Base-by-base conservation (phyloP, 2,888 invertebrate species). In the Polyploca ridens region DNA sequence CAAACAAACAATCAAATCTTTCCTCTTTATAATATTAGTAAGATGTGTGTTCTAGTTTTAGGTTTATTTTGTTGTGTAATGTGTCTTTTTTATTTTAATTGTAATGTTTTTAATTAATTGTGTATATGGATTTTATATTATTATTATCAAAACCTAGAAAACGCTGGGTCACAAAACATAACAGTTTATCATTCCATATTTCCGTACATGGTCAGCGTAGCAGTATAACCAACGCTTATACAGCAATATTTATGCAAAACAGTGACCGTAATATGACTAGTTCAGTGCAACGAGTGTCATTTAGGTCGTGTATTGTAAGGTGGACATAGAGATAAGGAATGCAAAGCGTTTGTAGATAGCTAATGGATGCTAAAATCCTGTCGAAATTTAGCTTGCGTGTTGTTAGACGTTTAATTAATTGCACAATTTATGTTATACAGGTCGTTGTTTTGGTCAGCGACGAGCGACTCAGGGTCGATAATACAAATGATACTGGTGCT, bases 161-260 rank as follows among this genome's bases (percentile, higher is more conserved):
- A 35, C 7, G 2, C 46, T 19, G 54, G 10, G 19, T 54, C 19
- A 54, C 19, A 16, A 63, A 66, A 66, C 13, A 27, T 38, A 38
- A n/a, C 19, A 58, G 35, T 33, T n/a, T n/a, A 58, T 14, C 8
- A 14, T 13, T 58, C 33, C 33, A 38, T 5, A 60, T 16, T 38
- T 35, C 38, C 60, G 11, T 33, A n/a, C 35, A 5, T 60, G 60
- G 35, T 38, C 38, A 41, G 7, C n/a, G 35, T 16, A 38, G 8
- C 16, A 41, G n/a, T n/a, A 10, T 11, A 35, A 60, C 19, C 35
- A 8, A 4, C 10, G 35, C 11, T n/a, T 60, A 60, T 41, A 11
- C 38, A 60, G 38, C 41, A 6, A 19, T 60, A 61, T 41, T 61
- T 61, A 61, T 44, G 61, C 61, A 61, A 61, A 61, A 61, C 35